Conservation (phyloP, 2,113 vertebrate species). For the Lophochroa leadbeateri region DNA sequence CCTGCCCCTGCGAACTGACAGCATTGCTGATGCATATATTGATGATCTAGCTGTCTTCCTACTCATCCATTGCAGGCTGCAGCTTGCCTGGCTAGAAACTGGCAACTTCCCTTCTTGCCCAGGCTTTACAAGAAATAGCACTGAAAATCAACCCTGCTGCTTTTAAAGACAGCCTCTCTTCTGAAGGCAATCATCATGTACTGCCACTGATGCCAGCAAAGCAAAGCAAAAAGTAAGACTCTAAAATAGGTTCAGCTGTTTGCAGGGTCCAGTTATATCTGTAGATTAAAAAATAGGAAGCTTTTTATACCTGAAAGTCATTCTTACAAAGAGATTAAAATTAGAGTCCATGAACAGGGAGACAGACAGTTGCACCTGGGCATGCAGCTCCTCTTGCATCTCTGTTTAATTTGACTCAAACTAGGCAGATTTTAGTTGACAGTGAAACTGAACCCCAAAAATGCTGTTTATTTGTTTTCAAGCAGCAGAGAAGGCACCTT, state of each 20-base stretch:
- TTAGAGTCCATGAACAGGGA: not conserved
- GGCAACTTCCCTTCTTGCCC: not conserved
- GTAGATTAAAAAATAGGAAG: not conserved
- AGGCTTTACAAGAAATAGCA: not conserved
- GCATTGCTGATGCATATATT: not conserved
- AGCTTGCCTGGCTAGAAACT: not conserved
- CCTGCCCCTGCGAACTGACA: not conserved
- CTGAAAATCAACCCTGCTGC: not conserved
- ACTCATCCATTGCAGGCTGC: not conserved
- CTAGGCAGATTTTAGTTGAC: not conserved
- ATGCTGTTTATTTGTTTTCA: conserved; percentile 20
- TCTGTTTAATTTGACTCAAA: not conserved
- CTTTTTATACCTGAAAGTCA: not conserved
- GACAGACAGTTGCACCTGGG: not conserved
- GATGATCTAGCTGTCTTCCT: not conserved
- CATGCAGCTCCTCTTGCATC: not conserved
- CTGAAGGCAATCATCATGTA: not conserved
- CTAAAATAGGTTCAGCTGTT: not conserved
- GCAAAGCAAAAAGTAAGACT: not conserved
- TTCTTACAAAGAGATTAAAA: not conserved
- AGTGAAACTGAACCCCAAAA: not conserved
- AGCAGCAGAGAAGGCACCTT: not conserved
- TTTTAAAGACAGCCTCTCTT: not conserved
- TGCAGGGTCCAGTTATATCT: not conserved
- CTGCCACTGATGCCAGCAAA: not conserved